phyloP scores from a whole-genome alignment of 2,888 invertebrate genomes.

The Marasmarcha lunaedactyla region DNA sequence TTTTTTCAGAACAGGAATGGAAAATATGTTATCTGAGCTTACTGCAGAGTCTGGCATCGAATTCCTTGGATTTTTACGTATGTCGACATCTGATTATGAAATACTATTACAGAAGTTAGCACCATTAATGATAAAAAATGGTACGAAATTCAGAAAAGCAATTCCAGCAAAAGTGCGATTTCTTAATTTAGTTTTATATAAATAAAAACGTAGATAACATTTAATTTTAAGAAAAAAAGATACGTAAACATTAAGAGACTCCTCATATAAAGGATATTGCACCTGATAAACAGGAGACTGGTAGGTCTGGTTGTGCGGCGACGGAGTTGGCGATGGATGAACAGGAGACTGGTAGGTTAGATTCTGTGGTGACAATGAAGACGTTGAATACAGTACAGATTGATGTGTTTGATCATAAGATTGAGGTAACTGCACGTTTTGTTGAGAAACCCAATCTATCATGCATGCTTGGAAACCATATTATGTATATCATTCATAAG shows the following conservation, averaged over 20 bases:
- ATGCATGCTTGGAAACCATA: conserved; percentile 8
- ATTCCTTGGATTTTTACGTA: not conserved
- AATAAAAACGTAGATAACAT: too few relatives aligned
- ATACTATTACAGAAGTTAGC: not conserved
- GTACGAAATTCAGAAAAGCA: not conserved
- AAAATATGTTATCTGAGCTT: too few relatives aligned
- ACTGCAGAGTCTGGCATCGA: too few relatives aligned
- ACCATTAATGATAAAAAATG: not conserved
- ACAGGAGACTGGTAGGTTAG: not conserved
- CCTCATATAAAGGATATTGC: too few relatives aligned
- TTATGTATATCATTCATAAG: conserved; percentile 10
- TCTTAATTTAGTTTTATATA: too few relatives aligned
- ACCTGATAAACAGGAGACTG: too few relatives aligned
- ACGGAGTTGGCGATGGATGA: conserved; percentile 1
- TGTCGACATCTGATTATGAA: not conserved
- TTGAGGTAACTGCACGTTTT: conserved; percentile 2
- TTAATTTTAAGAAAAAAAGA: too few relatives aligned
- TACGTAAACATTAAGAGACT: too few relatives aligned
- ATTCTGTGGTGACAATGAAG: not conserved
- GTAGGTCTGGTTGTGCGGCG: not conserved
- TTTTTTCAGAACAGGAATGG: too few relatives aligned
- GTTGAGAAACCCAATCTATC: not conserved
- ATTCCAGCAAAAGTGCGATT: conserved; percentile 1
- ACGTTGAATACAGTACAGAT: not conserved
- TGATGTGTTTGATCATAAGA: conserved; percentile 1